Evolutionary conservation across 53 echinoderm and acorn worm species (phyloP).

Genomic region (Zoroaster sp.): DNA sequence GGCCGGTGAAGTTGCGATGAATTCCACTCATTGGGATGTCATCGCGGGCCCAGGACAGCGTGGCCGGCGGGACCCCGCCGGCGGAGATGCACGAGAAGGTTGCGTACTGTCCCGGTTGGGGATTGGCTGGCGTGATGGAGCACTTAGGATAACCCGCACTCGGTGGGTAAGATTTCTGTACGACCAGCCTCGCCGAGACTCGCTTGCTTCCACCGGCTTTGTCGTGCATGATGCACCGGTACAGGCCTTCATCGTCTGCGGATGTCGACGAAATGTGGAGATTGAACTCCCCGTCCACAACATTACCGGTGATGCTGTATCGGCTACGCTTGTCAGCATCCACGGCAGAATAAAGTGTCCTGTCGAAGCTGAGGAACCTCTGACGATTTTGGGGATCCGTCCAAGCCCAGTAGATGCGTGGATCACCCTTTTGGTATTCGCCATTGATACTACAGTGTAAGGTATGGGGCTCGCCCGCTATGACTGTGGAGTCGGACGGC

Average conservation of each 20-base stretch:
- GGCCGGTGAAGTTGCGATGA: slow-evolving; percentile 56
- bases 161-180: slow-evolving; percentile 34
- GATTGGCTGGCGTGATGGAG: slow-evolving; percentile 47
- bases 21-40: not conserved
- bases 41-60: slow-evolving; percentile 42
- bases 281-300: slow-evolving; percentile 36
- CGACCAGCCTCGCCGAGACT: slow-evolving; percentile 27
- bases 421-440: slow-evolving; percentile 34
- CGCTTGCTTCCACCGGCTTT: not conserved
- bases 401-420: slow-evolving; percentile 55
- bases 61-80: slow-evolving; percentile 66
- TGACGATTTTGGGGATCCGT: slow-evolving; percentile 3
- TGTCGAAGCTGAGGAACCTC: slow-evolving; percentile 58
- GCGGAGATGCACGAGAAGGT: slow-evolving; percentile 64
- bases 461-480: slow-evolving; percentile 10
- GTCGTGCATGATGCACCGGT: slow-evolving; percentile 57
- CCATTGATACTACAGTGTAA: slow-evolving; percentile 47
- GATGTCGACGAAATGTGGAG: slow-evolving; percentile 37
- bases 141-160: slow-evolving; percentile 39
- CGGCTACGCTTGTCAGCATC: slow-evolving; percentile 17
- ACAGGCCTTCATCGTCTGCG: slow-evolving; percentile 46
- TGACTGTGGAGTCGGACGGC: not conserved
- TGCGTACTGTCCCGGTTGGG: slow-evolving; percentile 34
- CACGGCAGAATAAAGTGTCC: slow-evolving; percentile 24
- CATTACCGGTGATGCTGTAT: slow-evolving; percentile 50